phyloP scores from a whole-genome alignment of 2,113 vertebrate genomes.

The Noturus placidus region DNA sequence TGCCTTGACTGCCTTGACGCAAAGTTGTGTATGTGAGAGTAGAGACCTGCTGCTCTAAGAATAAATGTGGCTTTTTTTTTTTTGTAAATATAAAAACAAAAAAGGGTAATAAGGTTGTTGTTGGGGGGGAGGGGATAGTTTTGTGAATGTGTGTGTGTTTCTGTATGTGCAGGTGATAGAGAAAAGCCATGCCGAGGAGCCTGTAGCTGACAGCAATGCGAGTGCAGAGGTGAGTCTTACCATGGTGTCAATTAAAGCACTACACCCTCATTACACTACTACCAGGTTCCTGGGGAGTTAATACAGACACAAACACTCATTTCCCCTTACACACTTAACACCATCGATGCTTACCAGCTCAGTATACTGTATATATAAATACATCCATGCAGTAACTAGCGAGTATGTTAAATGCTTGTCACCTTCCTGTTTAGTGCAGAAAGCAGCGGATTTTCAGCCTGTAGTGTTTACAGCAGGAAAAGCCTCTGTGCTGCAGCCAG shows the following conservation, averaged over 20 bases:
- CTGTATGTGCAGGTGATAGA: conserved; percentile 39
- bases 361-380: conserved; percentile 8
- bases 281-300: not conserved
- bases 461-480: conserved; percentile 20
- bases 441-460: conserved; percentile 28
- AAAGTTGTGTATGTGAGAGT: not conserved
- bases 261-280: conserved; percentile 1
- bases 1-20: too few species aligned
- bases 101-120: not conserved
- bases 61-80: not conserved
- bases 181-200: conserved; percentile 33
- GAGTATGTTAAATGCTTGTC: not conserved
- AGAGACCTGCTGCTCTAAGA: not conserved
- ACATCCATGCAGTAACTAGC: not conserved
- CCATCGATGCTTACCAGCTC: not conserved
- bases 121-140: not conserved
- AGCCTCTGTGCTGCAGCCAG: not conserved
- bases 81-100: not conserved
- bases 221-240: conserved; percentile 46
- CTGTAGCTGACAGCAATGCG: conserved; percentile 24
- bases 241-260: not conserved
- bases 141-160: conserved; percentile 23
- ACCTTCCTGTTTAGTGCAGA: not conserved
- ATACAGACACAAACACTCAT: not conserved
- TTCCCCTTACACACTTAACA: conserved; percentile 6